Evolutionary conservation across 2,888 invertebrate genomes (phyloP).

Genomic region (Myopa testacea): DNA sequence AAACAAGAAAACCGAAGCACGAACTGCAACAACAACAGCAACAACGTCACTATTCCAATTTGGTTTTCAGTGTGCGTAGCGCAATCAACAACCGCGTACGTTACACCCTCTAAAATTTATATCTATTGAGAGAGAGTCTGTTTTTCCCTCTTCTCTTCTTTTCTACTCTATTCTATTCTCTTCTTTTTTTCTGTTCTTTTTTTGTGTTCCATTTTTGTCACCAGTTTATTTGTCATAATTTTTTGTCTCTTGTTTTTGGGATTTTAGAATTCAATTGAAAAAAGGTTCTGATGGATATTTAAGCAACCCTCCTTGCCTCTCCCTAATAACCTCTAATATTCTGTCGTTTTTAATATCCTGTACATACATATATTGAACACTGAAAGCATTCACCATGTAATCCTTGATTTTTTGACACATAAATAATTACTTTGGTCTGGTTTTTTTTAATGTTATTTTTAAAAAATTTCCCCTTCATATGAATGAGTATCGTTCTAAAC

Average conservation of each 20-base stretch:
- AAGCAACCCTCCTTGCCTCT: no score
- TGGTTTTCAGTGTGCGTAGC: conserved; percentile 17
- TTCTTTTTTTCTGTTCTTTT: neutral
- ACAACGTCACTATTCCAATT: conserved; percentile 1
- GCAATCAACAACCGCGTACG: neutral
- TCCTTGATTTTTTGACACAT: conserved; percentile 36
- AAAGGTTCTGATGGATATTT: neutral
- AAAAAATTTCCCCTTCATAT: neutral
- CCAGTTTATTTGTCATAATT: conserved; percentile 19
- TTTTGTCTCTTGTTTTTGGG: neutral
- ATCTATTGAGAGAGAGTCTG: neutral
- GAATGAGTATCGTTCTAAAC: conserved; percentile 4
- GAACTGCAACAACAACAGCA: conserved; percentile 2
- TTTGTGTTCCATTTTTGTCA: neutral
- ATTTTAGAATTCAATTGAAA: neutral
- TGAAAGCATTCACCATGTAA: conserved; percentile 22
- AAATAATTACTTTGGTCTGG: neutral
- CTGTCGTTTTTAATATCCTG: neutral
- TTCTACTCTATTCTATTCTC: neutral
- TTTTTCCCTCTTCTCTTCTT: neutral
- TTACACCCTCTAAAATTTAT: conserved; percentile 19
- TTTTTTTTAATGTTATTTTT: neutral
- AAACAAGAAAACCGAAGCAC: conserved; percentile 22
- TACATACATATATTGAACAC: neutral
- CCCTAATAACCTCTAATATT: conserved; percentile 3